Conservation (phyloP, 1,140 invertebrate genomes). For the Choristoneura fumiferana region DNA sequence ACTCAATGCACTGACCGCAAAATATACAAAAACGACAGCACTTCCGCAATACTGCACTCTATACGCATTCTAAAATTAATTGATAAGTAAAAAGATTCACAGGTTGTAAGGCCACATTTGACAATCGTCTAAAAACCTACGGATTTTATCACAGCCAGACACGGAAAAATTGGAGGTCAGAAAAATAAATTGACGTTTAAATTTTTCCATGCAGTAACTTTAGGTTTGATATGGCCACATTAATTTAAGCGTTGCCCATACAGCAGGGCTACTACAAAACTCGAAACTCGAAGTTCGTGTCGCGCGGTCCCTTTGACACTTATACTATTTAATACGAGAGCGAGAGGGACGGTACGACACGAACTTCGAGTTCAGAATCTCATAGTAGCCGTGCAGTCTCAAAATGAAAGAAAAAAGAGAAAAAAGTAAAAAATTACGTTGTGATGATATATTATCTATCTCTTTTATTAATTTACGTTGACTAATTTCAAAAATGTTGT, state of each 20-base stretch:
- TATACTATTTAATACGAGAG: too few relatives aligned
- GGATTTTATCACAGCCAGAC: slow-evolving; percentile 63
- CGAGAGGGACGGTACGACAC: too few relatives aligned
- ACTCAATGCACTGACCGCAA: slow-evolving; percentile 56
- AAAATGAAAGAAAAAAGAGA: too few relatives aligned
- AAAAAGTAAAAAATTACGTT: too few relatives aligned
- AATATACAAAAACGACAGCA: slow-evolving; percentile 52
- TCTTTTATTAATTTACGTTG: too few relatives aligned
- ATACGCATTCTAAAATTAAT: slow-evolving; percentile 64
- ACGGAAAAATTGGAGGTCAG: slow-evolving; percentile 46
- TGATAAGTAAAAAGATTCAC: slow-evolving; percentile 37
- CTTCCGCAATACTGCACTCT: slow-evolving; percentile 47
- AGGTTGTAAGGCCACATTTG: slow-evolving; percentile 58
- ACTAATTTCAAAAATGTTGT: too few relatives aligned
- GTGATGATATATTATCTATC: too few relatives aligned
- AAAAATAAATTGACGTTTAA: slow-evolving; percentile 53
- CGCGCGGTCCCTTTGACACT: too few relatives aligned
- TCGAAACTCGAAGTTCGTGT: too few relatives aligned
- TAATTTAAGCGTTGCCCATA: neutral
- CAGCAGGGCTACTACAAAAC: too few relatives aligned
- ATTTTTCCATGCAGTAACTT: slow-evolving; percentile 24
- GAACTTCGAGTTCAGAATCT: too few relatives aligned
- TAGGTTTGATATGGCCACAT: slow-evolving; percentile 27
- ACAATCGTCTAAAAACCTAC: slow-evolving; percentile 53
- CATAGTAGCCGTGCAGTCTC: too few relatives aligned